Base-by-base conservation (phyloP, 2,113 vertebrate genomes). In the Nerophis ophidion region DNA sequence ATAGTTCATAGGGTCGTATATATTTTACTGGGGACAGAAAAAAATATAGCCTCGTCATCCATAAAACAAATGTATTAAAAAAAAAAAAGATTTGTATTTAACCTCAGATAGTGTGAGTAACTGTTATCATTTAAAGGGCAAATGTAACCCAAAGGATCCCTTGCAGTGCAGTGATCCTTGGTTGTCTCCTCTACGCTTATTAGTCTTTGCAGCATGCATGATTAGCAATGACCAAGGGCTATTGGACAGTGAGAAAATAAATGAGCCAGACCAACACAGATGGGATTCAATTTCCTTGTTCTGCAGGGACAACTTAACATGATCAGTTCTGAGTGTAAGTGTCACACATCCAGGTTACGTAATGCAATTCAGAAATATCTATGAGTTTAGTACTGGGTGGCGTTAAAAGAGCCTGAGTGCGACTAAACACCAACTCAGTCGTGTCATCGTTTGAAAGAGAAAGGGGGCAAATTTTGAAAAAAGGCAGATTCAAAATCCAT, bases 181-280 rank as follows among this genome's bases (percentile, higher is more conserved):
- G 44, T 48, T 42, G 15, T 44, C 68, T 71, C 55, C 60, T 61
- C 56, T 65, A 46, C 13, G 66, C 51, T 45, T 54, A 82, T 81
- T 86, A 62, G 76, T 59, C 76, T 81, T 73, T 50, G 45, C 57
- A 45, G 69, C 64, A 62, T 17, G 75, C 78, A 52, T 71, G 79
- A 81, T 83, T 74, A 84, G 72, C 59, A 48, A 15, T 55, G 71
- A 73, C 80, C 70, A 72, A 4, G 10, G 74, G 68, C 68, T 48
- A 46, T n/a, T 60, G 66, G 60, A 57, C 64, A 59, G 54, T 2
- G n/a, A 49, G 46, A 62, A 57, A 68, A 75, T 66, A 63, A 77
- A 75, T 34, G 69, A 67, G 57, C n/a, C 17, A 62, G 47, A 61
- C 57, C 13, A 4, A n/a, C 62, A 62, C 64, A 72, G 66, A 76